Conservation (phyloP, 2,888 invertebrate genomes). For the Incurvaria masculella region DNA sequence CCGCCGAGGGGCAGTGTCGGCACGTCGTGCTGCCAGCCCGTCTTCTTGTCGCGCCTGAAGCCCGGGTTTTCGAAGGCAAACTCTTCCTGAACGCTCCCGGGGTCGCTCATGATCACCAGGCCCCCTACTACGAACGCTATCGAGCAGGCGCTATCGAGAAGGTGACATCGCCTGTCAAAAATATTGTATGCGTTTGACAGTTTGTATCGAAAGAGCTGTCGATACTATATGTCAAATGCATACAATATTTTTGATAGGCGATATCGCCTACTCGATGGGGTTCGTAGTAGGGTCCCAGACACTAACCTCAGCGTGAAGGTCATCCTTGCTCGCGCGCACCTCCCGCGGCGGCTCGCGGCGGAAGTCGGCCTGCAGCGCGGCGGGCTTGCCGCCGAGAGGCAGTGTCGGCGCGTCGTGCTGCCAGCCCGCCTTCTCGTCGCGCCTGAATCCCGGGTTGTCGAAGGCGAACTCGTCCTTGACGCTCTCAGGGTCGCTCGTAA, state of each 20-base stretch:
- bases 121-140: no score
- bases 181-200: no score
- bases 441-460: slow-evolving; percentile 76
- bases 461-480: slow-evolving; percentile 77
- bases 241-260: no score
- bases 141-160: no score
- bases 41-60: slow-evolving; percentile 49
- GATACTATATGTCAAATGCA: no score
- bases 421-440: slow-evolving; percentile 39
- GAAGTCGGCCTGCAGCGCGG: slow-evolving; percentile 42
- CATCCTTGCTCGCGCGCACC: slow-evolving; percentile 36
- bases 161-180: no score
- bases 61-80: slow-evolving; percentile 82
- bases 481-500: slow-evolving; percentile 71
- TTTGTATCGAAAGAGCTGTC: no score
- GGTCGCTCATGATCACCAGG: slow-evolving; percentile 69
- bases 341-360: slow-evolving; percentile 30
- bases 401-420: slow-evolving; percentile 46
- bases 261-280: no score
- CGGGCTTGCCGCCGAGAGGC: slow-evolving; percentile 37
- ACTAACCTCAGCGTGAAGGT: slow-evolving; percentile 42
- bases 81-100: slow-evolving; percentile 70
- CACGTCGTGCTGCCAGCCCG: slow-evolving; percentile 44
- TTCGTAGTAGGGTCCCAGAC: no score
- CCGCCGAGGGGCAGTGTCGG: slow-evolving; percentile 42